Conservation (phyloP, 2,888 invertebrate genomes). For the Glaucopsyche alexis region DNA sequence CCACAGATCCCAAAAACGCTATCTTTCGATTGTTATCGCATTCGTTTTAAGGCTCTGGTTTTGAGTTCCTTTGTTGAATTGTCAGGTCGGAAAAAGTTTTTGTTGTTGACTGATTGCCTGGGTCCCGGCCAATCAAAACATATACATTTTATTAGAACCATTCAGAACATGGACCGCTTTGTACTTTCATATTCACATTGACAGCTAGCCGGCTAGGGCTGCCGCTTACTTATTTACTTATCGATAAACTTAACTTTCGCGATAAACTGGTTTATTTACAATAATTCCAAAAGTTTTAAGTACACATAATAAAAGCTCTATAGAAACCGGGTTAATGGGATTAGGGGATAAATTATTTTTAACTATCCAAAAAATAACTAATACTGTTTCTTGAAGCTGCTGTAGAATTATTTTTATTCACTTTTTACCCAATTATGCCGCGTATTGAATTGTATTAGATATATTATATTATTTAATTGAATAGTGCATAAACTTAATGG, state of each 20-base stretch:
- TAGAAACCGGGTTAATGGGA: too few relatives aligned
- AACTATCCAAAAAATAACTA: too few relatives aligned
- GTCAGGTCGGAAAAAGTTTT: neutral
- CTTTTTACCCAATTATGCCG: too few relatives aligned
- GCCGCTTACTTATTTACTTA: neutral
- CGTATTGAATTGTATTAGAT: too few relatives aligned
- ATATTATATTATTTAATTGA: too few relatives aligned
- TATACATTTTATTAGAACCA: conserved; percentile 44
- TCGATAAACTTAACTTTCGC: neutral
- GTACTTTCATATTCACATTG: conserved; percentile 64
- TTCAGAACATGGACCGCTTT: conserved; percentile 48
- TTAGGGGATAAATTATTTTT: too few relatives aligned
- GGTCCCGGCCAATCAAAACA: conserved; percentile 35
- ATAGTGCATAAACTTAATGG: too few relatives aligned
- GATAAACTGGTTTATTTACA: too few relatives aligned
- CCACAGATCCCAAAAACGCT: neutral
- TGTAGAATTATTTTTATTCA: too few relatives aligned
- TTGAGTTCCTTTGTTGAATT: conserved; percentile 16
- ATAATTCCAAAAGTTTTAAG: neutral
- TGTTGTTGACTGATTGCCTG: conserved; percentile 13
- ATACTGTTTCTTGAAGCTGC: too few relatives aligned
- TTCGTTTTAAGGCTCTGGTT: conserved; percentile 3
- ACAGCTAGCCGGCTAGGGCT: conserved; percentile 53
- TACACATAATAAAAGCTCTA: too few relatives aligned
- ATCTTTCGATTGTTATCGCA: neutral